phyloP scores from a whole-genome alignment of 2,888 invertebrate genomes.

The Scrobipalpa atriplicella region DNA sequence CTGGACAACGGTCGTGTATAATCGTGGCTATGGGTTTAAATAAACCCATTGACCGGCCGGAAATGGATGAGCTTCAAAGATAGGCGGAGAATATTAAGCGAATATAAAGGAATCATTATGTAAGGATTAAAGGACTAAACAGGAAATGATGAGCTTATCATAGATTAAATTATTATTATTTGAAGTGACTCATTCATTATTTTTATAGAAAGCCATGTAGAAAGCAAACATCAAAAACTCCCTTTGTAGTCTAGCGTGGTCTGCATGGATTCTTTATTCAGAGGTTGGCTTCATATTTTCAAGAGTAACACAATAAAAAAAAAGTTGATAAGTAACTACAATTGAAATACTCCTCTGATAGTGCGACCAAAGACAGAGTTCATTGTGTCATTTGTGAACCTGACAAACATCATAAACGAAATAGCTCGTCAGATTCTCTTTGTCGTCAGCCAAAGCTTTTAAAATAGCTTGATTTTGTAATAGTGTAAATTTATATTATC shows the following conservation, averaged over 20 bases:
- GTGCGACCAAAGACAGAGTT: no score
- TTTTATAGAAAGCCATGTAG: no score
- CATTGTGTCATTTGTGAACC: background rate
- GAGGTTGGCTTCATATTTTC: no score
- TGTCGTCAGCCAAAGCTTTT: slow-evolving; percentile 4
- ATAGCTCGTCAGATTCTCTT: no score
- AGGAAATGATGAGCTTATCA: background rate
- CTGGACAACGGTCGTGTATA: slow-evolving; percentile 51
- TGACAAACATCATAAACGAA: background rate
- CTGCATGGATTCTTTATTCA: no score
- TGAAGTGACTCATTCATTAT: no score
- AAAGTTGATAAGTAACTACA: no score
- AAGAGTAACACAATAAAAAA: no score
- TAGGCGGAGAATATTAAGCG: background rate
- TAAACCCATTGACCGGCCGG: slow-evolving; percentile 27
- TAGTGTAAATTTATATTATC: slow-evolving; percentile 34
- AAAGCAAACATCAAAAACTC: no score
- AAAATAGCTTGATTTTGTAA: slow-evolving; percentile 33
- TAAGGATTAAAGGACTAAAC: background rate
- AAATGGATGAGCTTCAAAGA: slow-evolving; percentile 12
- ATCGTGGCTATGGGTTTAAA: slow-evolving; percentile 19
- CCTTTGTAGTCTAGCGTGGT: no score
- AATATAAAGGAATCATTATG: background rate
- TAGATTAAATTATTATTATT: no score
- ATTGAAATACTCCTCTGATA: no score